A percentile compares a stretch with the other conserved stretches of the same genome.
These are phyloP conservation scores for Caiman crocodilus DNA, from an alignment of 2,797 vertebrate species.

Conservation along the genomic window DNA sequence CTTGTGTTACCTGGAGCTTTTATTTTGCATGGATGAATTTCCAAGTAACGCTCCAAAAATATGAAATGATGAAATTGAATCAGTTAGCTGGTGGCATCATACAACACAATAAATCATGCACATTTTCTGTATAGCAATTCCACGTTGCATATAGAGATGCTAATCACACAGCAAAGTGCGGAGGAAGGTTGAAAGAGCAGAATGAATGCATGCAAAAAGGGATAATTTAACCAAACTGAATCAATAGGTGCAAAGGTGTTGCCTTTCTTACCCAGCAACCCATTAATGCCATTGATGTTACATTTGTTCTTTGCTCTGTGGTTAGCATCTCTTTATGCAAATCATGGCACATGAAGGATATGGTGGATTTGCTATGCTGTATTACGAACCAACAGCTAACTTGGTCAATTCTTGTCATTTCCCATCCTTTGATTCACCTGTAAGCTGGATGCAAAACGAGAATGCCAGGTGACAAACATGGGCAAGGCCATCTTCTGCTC, in stretches of 20 bases:
- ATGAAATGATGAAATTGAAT: neutral
- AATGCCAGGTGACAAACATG: too few relatives aligned
- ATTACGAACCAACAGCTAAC: rapidly evolving
- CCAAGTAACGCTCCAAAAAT: neutral
- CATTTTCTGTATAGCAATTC: neutral
- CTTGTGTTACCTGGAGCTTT: neutral
- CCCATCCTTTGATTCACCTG: neutral
- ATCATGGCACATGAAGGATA: neutral
- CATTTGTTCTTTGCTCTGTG: neutral
- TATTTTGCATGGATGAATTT: neutral
- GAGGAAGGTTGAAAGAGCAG: too few relatives aligned
- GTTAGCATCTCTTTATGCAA: neutral
- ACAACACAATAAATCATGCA: constrained; percentile 12
- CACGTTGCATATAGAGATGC: neutral
- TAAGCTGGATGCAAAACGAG: too few relatives aligned
- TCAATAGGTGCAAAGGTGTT: too few relatives aligned
- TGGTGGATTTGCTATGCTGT: neutral
- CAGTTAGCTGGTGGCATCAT: neutral
- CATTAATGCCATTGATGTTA: too few relatives aligned
- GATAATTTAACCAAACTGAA: neutral
- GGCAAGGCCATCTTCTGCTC: too few relatives aligned
- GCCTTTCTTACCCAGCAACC: too few relatives aligned
- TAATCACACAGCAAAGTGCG: neutral
- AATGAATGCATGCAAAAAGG: neutral
- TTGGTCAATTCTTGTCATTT: neutral